phyloP scores from a whole-genome alignment of 2,888 invertebrate species.

The Philereme vetulata region DNA sequence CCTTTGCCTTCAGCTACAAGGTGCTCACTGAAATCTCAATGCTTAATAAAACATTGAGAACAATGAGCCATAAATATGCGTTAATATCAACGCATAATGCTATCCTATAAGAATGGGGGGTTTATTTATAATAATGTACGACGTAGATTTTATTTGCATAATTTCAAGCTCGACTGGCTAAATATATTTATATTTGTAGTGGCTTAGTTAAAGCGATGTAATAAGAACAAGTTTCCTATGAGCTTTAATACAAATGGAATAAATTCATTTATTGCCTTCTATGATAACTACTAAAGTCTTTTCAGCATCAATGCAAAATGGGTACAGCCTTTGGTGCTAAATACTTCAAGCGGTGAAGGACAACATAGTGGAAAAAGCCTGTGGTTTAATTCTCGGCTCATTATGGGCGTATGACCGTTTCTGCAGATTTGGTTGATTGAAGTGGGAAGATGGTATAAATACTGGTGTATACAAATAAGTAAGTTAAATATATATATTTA shows the following conservation, averaged over 20 bases:
- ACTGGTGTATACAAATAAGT: too few species aligned
- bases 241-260: not conserved
- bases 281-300: too few species aligned
- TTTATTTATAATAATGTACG: constrained; percentile 67
- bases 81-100: constrained; percentile 73
- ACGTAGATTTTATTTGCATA: constrained; percentile 52
- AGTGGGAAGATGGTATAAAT: too few species aligned
- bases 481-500: too few species aligned
- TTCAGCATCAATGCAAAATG: too few species aligned
- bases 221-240: constrained; percentile 13
- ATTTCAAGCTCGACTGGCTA: constrained; percentile 49
- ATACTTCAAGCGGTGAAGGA: too few species aligned
- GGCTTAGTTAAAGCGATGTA: constrained; percentile 8
- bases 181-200: constrained; percentile 23
- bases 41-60: constrained; percentile 72
- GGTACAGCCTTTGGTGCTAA: too few species aligned
- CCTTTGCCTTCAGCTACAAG: constrained; percentile 61
- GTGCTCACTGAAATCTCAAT: constrained; percentile 66
- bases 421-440: too few species aligned
- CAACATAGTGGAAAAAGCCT: too few species aligned
- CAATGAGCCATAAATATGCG: constrained; percentile 77
- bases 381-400: too few species aligned
- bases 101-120: constrained; percentile 62
- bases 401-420: too few species aligned
- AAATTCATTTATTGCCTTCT: too few species aligned